Base-by-base conservation (phyloP, 1,140 invertebrate genomes). In the Rhagoletis pomonella region DNA sequence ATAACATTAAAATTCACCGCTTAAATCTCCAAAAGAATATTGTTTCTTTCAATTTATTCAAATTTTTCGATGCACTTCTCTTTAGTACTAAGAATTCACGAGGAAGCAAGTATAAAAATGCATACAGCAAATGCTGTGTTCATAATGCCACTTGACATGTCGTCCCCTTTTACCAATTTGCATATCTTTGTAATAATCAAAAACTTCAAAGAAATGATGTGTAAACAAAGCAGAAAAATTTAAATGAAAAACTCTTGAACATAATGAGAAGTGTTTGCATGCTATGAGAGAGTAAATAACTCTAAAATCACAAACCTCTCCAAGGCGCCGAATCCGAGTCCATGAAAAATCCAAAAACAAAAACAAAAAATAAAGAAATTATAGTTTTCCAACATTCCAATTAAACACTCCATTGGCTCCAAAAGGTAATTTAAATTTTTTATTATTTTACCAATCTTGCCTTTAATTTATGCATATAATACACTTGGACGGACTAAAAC, bases 361-460 rank as follows among this genome's bases (percentile, higher is more conserved):
- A 73, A 47, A 42, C 39, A 17, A 73, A 73, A 73, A 47, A 73
- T 29, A 42, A 0, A 14, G 12, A 17, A 44, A 73, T 73, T 12
- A 73, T 73, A 73, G 44, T 55, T 50, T 81, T 81, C 5, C 50
- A 81, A 81, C 55, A 73, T 81, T 39, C 73, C 47, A 81, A 55
- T 58, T 55, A 81, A 58, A 55, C 19, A 47, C 17, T 2, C 6
- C 6, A 55, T 81, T 81, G 2, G 3, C 55, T 9, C 1, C 29
- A 55, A 81, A n/a, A 47, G 42, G 12, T 73, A 14, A 73, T 73
- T 73, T 73, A 2, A n/a, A 67, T 19, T 39, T 67, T 47, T 73
- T 55, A 19, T 0, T 73, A 17, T 47, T 47, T 81, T 58, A 14
- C 12, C 12, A 81, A 81, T 55, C 73, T 6, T 55, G 19, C 10